Evolutionary conservation across 1,140 invertebrate species (phyloP).

Genomic region (Psilanteris sp.): DNA sequence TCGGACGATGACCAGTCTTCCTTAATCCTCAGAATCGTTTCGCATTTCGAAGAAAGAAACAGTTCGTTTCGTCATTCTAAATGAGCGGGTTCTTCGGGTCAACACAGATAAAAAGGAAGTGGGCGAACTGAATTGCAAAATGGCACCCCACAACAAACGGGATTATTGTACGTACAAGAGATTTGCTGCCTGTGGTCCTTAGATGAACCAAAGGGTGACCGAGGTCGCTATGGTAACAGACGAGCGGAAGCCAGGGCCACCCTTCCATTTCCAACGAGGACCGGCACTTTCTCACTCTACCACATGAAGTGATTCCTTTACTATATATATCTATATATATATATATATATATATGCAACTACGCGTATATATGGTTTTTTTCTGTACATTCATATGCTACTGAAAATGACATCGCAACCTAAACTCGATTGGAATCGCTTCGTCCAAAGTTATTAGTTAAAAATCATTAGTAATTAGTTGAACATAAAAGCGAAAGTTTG

Average conservation of each 20-base stretch:
- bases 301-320: conserved; percentile 37
- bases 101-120: conserved; percentile 33
- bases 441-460: too few species aligned
- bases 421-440: too few species aligned
- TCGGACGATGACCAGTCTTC: conserved; percentile 16
- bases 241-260: conserved; percentile 65
- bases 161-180: conserved; percentile 78
- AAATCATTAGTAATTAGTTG: too few species aligned
- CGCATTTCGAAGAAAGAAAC: conserved; percentile 41
- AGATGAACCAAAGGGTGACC: conserved; percentile 70
- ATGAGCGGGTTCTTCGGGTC: conserved; percentile 23
- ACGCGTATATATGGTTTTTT: conserved; percentile 28
- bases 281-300: conserved; percentile 35
- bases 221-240: conserved; percentile 77
- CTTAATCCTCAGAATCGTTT: conserved; percentile 75
- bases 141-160: conserved; percentile 68
- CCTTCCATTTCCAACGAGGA: conserved; percentile 51
- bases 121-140: conserved; percentile 70
- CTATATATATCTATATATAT: conserved; percentile 25
- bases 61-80: conserved; percentile 18
- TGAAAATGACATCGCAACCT: conserved; percentile 9
- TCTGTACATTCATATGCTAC: conserved; percentile 2
- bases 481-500: conserved; percentile 14
- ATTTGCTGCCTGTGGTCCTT: conserved; percentile 76
- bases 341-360: conserved; percentile 37